Conservation (phyloP, 2,797 vertebrate species). For the Psittacula derbiana region DNA sequence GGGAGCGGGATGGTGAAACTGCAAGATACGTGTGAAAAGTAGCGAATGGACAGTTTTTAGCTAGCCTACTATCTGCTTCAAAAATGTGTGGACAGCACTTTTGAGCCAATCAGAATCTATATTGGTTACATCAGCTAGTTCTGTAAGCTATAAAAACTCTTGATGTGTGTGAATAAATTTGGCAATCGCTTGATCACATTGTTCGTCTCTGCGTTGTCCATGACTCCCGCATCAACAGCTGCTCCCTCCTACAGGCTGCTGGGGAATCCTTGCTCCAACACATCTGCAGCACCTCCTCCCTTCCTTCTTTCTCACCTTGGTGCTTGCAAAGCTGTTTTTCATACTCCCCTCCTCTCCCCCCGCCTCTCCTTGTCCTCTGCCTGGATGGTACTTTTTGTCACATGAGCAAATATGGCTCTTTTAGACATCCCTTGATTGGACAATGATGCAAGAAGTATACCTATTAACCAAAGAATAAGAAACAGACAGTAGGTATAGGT, state of each 20-base stretch:
- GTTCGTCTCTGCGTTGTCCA: no score
- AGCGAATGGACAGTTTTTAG: no score
- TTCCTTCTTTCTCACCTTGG: neutral
- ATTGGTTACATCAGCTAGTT: no score
- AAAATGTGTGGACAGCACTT: no score
- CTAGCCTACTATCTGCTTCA: no score
- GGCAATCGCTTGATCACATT: no score
- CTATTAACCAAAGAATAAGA: neutral
- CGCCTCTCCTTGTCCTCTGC: neutral
- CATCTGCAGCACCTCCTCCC: neutral
- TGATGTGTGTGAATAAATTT: no score
- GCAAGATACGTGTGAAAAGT: no score
- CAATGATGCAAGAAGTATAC: neutral
- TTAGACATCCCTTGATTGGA: neutral
- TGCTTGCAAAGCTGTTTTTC: neutral
- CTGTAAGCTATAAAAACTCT: no score
- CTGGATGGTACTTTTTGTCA: neutral
- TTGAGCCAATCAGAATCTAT: no score
- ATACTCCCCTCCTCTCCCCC: neutral
- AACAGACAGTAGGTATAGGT: neutral
- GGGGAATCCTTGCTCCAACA: neutral
- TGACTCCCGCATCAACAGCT: neutral
- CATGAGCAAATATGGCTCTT: neutral
- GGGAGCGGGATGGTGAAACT: no score
- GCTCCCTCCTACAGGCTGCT: neutral